phyloP scores from a whole-genome alignment of 2,888 invertebrate genomes.

The Erebia epiphron region DNA sequence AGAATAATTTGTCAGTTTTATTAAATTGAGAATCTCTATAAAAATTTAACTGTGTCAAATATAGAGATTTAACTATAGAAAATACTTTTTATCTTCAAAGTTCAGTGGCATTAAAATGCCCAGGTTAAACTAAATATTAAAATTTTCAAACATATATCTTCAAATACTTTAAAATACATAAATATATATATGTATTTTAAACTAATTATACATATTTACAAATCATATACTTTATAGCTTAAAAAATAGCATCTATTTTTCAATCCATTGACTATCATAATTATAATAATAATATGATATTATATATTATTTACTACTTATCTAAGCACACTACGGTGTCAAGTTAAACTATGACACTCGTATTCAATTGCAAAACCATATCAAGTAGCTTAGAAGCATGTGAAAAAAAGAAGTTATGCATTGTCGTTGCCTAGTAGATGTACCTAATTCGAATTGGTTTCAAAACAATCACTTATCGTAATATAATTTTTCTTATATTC shows the following conservation, averaged over 20 bases:
- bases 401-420: constrained; percentile 29
- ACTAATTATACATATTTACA: background rate
- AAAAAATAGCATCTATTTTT: background rate
- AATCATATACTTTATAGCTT: background rate
- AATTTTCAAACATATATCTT: no score
- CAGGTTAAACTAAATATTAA: no score
- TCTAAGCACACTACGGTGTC: constrained; percentile 8
- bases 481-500: background rate
- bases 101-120: no score
- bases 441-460: constrained; percentile 34
- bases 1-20: background rate
- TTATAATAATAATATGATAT: no score
- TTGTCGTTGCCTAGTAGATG: constrained; percentile 29
- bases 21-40: no score
- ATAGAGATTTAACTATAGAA: no score
- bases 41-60: no score
- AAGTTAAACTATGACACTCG: constrained; percentile 17
- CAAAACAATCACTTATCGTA: background rate
- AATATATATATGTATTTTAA: no score
- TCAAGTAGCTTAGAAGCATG: constrained; percentile 39
- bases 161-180: no score
- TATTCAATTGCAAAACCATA: constrained; percentile 31
- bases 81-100: no score
- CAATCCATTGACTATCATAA: constrained; percentile 1
- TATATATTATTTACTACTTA: background rate